Conservation (phyloP, 2,888 invertebrate genomes). For the Masnerella sp. region DNA sequence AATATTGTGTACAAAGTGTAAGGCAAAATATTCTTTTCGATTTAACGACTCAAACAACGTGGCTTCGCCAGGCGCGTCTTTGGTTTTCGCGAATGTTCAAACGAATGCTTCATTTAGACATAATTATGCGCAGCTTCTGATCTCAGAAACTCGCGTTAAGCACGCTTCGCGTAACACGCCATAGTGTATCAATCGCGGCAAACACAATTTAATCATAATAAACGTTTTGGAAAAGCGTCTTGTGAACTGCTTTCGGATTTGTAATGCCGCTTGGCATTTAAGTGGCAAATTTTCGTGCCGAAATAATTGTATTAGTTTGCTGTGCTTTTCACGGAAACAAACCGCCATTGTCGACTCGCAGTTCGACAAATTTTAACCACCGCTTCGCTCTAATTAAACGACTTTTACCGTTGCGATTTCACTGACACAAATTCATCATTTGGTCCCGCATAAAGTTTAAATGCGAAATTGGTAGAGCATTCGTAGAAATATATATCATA, state of each 20-base stretch:
- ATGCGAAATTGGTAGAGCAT: too few species aligned
- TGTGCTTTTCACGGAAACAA: too few species aligned
- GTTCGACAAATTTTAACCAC: too few species aligned
- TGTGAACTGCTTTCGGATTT: background rate
- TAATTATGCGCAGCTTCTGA: conserved; percentile 43
- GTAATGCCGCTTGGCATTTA: conserved; percentile 5
- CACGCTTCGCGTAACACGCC: conserved; percentile 33
- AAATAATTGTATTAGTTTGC: conserved; percentile 5
- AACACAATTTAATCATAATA: conserved; percentile 34
- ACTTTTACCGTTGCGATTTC: too few species aligned
- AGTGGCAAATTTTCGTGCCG: background rate
- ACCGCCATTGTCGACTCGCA: too few species aligned
- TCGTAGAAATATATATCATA: too few species aligned
- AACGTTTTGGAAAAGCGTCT: conserved; percentile 9
- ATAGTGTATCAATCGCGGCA: conserved; percentile 36
- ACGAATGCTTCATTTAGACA: conserved; percentile 44
- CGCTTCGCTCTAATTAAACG: too few species aligned
- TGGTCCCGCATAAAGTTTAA: too few species aligned
- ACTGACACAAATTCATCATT: too few species aligned
- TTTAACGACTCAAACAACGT: conserved; percentile 34
- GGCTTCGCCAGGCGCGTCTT: conserved; percentile 21
- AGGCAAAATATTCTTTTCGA: conserved; percentile 33
- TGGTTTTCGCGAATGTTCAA: conserved; percentile 28
- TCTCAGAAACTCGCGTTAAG: conserved; percentile 37
- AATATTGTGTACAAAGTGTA: conserved; percentile 36